Conservation (phyloP, 2,888 invertebrate species). For the Creontiades dilutus region DNA sequence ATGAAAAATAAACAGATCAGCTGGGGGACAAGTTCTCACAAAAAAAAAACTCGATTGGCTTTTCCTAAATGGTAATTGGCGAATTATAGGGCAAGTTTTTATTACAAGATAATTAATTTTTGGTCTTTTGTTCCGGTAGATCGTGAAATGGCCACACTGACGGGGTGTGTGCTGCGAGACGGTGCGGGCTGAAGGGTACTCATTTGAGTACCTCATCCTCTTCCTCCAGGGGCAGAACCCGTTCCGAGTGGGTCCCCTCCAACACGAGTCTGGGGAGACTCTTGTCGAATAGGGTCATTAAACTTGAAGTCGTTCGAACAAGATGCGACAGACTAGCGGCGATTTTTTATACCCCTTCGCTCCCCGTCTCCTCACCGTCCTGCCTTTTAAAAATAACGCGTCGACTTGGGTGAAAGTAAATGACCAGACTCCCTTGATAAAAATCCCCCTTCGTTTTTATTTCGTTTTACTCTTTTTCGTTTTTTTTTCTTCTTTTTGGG, state of each 20-base stretch:
- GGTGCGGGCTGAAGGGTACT: neutral
- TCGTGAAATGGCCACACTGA: no score
- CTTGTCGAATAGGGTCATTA: constrained; percentile 28
- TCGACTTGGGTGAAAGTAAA: constrained; percentile 42
- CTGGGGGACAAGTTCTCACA: no score
- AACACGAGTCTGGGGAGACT: neutral
- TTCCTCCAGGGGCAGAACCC: neutral
- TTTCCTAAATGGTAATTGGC: no score
- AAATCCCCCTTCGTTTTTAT: neutral
- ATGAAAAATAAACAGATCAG: no score
- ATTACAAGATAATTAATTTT: no score
- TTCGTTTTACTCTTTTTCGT: neutral
- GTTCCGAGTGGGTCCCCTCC: neutral
- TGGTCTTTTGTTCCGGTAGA: no score
- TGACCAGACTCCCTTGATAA: neutral
- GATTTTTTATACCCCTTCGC: constrained; percentile 5
- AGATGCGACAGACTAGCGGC: constrained; percentile 25
- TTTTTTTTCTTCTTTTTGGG: neutral
- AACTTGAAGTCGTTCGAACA: constrained; percentile 34
- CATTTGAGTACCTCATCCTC: neutral
- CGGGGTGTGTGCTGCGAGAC: neutral
- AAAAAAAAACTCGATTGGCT: no score
- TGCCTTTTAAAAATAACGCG: constrained; percentile 40
- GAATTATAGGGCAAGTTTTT: no score
- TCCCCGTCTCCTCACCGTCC: neutral